Evolutionary conservation across 92 coral and sea anemone genomes (phyloP).

Genomic region (Parazoanthus swiftii): DNA sequence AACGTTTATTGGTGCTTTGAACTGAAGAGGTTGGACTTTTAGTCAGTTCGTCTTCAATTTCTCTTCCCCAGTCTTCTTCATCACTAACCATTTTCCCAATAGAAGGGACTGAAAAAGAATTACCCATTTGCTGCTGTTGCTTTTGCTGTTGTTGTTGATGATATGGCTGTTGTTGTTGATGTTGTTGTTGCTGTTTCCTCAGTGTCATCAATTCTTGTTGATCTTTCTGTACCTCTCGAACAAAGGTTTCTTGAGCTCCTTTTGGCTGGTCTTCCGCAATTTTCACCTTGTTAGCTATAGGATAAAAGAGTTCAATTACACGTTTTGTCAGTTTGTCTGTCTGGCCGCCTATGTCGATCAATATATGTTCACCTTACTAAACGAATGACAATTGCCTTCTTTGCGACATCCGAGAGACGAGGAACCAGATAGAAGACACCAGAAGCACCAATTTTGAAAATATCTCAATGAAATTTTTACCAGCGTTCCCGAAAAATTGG

Average conservation of each 20-base stretch:
- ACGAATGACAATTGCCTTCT: too few relatives aligned
- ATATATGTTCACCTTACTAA: too few relatives aligned
- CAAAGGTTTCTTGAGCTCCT: background rate
- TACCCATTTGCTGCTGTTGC: background rate
- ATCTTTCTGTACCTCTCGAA: background rate
- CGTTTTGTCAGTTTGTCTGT: too few relatives aligned
- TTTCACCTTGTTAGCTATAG: background rate
- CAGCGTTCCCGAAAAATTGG: too few relatives aligned
- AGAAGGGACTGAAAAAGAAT: background rate
- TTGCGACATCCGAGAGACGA: too few relatives aligned
- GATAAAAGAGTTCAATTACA: too few relatives aligned
- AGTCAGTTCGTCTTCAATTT: background rate
- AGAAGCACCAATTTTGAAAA: too few relatives aligned
- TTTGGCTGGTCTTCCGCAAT: background rate
- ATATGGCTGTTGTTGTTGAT: conserved; percentile 6
- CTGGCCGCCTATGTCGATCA: background rate
- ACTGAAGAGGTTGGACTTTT: background rate
- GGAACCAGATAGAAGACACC: too few relatives aligned
- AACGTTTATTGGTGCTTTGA: background rate
- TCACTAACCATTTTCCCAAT: background rate
- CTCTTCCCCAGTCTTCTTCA: conserved; percentile 38
- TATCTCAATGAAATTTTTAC: too few relatives aligned
- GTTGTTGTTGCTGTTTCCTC: conserved; percentile 6
- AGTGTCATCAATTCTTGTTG: background rate
- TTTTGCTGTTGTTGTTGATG: background rate